These are phyloP conservation scores for Oophaga pumilio DNA, from an alignment of 2,113 vertebrate genomes.

Conservation along the genomic window DNA sequence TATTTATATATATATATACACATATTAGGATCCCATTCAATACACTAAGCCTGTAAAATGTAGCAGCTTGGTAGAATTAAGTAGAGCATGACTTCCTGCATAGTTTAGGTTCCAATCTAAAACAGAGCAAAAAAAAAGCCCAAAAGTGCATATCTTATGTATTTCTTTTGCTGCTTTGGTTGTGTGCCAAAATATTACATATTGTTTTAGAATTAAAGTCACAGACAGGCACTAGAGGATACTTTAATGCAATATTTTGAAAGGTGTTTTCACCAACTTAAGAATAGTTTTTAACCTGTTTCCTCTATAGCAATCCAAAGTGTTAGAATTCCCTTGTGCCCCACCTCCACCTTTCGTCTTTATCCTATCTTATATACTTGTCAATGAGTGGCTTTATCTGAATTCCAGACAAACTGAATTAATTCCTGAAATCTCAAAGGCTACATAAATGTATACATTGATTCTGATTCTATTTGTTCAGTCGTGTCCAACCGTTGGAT, in stretches of 20 bases:
- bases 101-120: constrained; percentile 65
- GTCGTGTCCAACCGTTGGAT: too few relatives aligned
- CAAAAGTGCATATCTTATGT: constrained; percentile 63
- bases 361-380: neutral
- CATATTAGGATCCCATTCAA: constrained; percentile 60
- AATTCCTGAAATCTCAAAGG: neutral
- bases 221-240: constrained; percentile 64
- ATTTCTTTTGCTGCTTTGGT: constrained; percentile 59
- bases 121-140: constrained; percentile 62
- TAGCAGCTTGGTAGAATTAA: constrained; percentile 62
- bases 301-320: constrained; percentile 16
- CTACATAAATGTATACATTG: neutral
- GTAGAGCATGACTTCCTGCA: constrained; percentile 63
- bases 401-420: neutral
- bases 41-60: constrained; percentile 63
- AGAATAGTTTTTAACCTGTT: constrained; percentile 59
- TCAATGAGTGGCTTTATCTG: neutral
- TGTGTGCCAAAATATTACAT: constrained; percentile 67
- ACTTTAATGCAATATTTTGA: constrained; percentile 67
- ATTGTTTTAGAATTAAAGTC: constrained; percentile 70
- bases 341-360: neutral
- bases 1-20: neutral
- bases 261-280: constrained; percentile 68
- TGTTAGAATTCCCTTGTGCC: constrained; percentile 29
- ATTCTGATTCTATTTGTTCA: neutral